Evolutionary conservation across 35 echinoderm and acorn worm species (phyloP).

Genomic region (Nesometra sesokonis): DNA sequence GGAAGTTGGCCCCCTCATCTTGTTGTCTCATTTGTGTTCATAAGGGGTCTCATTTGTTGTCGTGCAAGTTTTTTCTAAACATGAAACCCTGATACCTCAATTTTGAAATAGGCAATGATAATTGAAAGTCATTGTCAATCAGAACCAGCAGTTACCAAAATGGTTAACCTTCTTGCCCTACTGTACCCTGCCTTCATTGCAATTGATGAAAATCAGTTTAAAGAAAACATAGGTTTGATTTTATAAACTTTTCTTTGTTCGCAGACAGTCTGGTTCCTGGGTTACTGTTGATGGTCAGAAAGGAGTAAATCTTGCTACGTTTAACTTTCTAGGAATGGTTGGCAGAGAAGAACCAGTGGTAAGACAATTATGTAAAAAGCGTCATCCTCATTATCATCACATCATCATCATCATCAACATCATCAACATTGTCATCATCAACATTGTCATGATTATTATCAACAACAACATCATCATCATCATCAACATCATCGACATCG

Average conservation of each 20-base stretch:
- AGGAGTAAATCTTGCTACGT: constrained; percentile 56
- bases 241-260: background rate
- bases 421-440: too few relatives aligned
- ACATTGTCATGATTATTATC: too few relatives aligned
- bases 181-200: background rate
- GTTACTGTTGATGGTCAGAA: constrained; percentile 59
- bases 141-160: background rate
- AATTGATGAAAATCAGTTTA: background rate
- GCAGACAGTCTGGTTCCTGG: constrained; percentile 40
- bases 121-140: too few relatives aligned
- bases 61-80: too few relatives aligned
- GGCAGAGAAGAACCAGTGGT: constrained; percentile 64
- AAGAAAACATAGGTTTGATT: background rate
- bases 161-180: too few relatives aligned
- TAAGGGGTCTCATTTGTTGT: too few relatives aligned
- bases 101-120: too few relatives aligned
- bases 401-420: background rate
- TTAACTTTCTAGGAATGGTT: constrained; percentile 63
- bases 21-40: too few relatives aligned
- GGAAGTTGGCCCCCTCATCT: too few relatives aligned
- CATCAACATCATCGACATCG: too few relatives aligned
- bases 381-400: background rate
- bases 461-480: too few relatives aligned
- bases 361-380: background rate
- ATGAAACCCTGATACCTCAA: too few relatives aligned